Percentiles rank a stretch among this genome's conserved stretches.
phyloP scores from a whole-genome alignment of 1,140 invertebrate genomes.

The Drosophila orena region DNA sequence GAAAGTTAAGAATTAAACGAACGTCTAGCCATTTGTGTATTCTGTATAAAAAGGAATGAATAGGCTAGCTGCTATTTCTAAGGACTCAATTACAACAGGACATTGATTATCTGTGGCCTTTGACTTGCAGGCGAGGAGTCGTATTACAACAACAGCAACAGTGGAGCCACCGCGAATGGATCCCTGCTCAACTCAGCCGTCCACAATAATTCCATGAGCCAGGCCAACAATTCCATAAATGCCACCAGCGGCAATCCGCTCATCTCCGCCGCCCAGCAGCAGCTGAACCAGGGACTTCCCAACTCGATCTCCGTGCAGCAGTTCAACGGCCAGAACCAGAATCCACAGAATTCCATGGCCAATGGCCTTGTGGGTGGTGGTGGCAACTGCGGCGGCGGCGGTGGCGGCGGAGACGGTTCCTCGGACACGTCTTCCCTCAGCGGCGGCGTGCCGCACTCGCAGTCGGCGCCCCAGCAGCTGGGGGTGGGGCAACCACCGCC shows the following conservation, averaged over 20 bases:
- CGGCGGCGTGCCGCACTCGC: slow-evolving; percentile 80
- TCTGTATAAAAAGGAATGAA: not conserved
- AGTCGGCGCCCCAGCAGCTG: slow-evolving; percentile 78
- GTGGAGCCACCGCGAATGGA: slow-evolving; percentile 75
- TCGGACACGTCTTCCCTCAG: slow-evolving; percentile 84
- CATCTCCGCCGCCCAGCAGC: slow-evolving; percentile 56
- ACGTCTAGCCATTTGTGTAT: not conserved
- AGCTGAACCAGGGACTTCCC: slow-evolving; percentile 63
- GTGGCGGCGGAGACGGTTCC: slow-evolving; percentile 82
- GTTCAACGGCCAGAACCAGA: slow-evolving; percentile 70
- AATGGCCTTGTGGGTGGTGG: slow-evolving; percentile 51
- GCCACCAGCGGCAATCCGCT: slow-evolving; percentile 67
- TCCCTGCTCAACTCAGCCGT: slow-evolving; percentile 75
- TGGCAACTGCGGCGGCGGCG: slow-evolving; percentile 53
- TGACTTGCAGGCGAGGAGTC: slow-evolving; percentile 74
- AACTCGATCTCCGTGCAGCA: slow-evolving; percentile 84
- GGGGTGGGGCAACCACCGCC: slow-evolving; percentile 70
- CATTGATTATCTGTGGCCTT: not conserved
- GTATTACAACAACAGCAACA: slow-evolving; percentile 65
- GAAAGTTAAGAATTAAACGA: too few species aligned
- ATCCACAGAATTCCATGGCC: slow-evolving; percentile 73
- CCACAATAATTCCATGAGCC: slow-evolving; percentile 84
- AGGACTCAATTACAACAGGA: not conserved
- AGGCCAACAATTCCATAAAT: slow-evolving; percentile 80
- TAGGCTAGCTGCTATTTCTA: not conserved